phyloP scores from a whole-genome alignment of 2,113 vertebrate genomes.

The Brachyhypopomus gauderio region DNA sequence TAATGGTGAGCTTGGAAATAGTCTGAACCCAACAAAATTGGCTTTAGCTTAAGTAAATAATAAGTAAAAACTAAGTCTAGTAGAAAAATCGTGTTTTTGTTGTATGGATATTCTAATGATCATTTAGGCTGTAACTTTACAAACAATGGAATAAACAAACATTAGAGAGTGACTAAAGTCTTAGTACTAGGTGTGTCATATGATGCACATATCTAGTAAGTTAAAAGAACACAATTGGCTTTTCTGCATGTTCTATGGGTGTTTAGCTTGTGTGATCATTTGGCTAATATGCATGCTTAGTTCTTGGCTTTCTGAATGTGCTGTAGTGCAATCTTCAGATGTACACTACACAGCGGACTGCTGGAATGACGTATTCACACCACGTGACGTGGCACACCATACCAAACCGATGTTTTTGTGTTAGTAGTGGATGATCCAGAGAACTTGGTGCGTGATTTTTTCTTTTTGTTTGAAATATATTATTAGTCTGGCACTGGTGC shows the following conservation, averaged over 20 bases:
- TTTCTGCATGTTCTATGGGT: slow-evolving; percentile 9
- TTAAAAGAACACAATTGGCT: slow-evolving; percentile 31
- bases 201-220: neutral
- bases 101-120: no score
- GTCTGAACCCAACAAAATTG: slow-evolving; percentile 7
- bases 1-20: slow-evolving; percentile 1
- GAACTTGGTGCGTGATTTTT: neutral
- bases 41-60: neutral
- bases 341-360: neutral
- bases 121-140: no score
- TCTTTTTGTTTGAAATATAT: neutral
- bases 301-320: neutral
- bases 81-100: no score
- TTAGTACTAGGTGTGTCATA: no score
- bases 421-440: neutral
- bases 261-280: neutral
- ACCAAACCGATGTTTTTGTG: no score
- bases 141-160: no score
- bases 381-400: no score
- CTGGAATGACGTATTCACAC: no score
- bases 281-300: no score
- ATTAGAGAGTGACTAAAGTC: no score
- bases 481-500: slow-evolving; percentile 1
- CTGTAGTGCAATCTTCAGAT: neutral
- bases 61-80: neutral